Base-by-base conservation (phyloP, 2,797 vertebrate genomes). In the Simalia tracyae region DNA sequence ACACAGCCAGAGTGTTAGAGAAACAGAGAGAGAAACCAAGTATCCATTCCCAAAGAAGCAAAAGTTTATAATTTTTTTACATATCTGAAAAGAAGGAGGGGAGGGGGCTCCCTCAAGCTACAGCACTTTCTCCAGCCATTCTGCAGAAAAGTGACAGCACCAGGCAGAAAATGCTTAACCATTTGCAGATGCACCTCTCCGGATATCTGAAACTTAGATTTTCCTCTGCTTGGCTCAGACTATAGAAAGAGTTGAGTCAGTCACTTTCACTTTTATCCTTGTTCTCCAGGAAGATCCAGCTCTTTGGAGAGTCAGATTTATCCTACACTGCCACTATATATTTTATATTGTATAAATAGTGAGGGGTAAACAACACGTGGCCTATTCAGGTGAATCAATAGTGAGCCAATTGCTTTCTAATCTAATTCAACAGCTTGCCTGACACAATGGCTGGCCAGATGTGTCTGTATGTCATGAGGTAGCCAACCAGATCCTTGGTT, bases 11-110 rank as follows among this genome's bases (percentile, higher is more conserved):
- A 90, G 89, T 89, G 87, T 10, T 91, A 92, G 94, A 63, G 92
- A 93, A 92, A 84, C 87, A 96, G 88, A 94, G 94, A 89, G 85
- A 92, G 89, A 93, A 88, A 89, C 91, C 89, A 84, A 88, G 57
- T n/a, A 17, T 61, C 31, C 24, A 31, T 72, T 91, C 91, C 84
- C 92, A 54, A 59, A 63, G 86, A 91, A 93, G 36, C 76, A 54
- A 92, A 76, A 59, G 72, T 90, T 88, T 92, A 93, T 92, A 91
- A 86, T 66, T 88, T 92, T 86, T 59, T 42, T 15, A 17, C 31
- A 42, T 28, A 19, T 19, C 28, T 63, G 42, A 63, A 26, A 26
- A 28, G 60, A 42, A 31, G 22, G 31, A 57, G 50, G 10, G 28
- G 19, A 81, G 22, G 57, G 57, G 28, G 76, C 31, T 92, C 76